Percentiles rank a stretch among this genome's conserved stretches.
phyloP scores from a whole-genome alignment of 2,113 vertebrate genomes.

The Nesogale talazaci region DNA sequence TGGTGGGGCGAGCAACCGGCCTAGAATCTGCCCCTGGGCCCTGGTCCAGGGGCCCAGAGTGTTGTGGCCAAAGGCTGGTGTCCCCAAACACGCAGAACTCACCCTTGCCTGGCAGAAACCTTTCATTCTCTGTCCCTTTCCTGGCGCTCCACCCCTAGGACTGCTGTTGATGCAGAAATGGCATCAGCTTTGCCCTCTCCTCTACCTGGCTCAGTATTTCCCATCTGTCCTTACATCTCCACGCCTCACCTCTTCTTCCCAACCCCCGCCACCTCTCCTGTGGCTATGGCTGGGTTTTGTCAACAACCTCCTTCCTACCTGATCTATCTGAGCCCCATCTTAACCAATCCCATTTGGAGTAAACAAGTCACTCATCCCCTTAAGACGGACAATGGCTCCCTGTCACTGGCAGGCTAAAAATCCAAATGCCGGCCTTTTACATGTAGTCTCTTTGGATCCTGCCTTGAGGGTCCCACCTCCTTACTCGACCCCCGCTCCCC shows the following conservation, averaged over 20 bases:
- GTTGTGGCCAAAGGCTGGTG: not conserved
- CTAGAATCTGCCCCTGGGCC: not conserved
- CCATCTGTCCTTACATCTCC: not conserved
- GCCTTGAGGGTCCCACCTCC: not conserved
- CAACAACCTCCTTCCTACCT: not conserved
- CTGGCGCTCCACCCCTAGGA: not conserved
- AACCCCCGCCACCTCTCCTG: not conserved
- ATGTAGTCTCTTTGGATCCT: not conserved
- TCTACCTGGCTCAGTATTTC: not conserved
- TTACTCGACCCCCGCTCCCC: not conserved
- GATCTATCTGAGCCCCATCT: not conserved
- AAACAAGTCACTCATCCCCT: not conserved
- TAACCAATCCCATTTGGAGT: not conserved
- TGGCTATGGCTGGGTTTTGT: not conserved
- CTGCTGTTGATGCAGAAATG: not conserved
- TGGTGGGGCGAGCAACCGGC: accelerated
- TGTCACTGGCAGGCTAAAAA: not conserved
- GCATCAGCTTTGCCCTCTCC: not conserved
- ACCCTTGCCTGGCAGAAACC: not conserved
- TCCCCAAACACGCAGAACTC: not conserved
- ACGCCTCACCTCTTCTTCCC: not conserved
- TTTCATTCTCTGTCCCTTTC: not conserved
- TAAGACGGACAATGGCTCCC: not conserved
- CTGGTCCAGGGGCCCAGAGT: not conserved
- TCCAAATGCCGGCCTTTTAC: not conserved